These are phyloP conservation scores for Troglohyphantes excavatus DNA, from an alignment of 2,888 invertebrate genomes.

Conservation along the genomic window DNA sequence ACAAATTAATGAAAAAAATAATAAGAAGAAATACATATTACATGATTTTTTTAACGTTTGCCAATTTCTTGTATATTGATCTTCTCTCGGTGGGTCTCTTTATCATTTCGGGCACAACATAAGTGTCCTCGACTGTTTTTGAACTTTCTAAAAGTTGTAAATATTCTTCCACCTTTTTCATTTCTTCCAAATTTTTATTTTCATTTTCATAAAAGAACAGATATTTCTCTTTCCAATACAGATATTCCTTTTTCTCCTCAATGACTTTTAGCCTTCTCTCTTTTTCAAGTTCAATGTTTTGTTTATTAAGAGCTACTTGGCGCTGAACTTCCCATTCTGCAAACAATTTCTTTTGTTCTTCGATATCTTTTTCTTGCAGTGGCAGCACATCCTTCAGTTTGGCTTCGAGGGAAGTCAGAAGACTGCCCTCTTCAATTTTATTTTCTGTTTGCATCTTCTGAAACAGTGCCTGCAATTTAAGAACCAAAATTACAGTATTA, in stretches of 20 bases:
- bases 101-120: slow-evolving; percentile 78
- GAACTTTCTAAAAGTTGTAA: slow-evolving; percentile 46
- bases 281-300: slow-evolving; percentile 65
- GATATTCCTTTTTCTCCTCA: slow-evolving; percentile 76
- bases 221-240: slow-evolving; percentile 77
- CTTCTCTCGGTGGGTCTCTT: slow-evolving; percentile 14
- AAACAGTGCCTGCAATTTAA: background rate
- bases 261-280: slow-evolving; percentile 72
- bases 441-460: slow-evolving; percentile 18
- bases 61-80: slow-evolving; percentile 40
- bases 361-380: slow-evolving; percentile 75
- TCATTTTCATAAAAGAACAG: slow-evolving; percentile 80
- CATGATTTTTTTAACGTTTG: slow-evolving; percentile 44
- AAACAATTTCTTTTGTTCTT: slow-evolving; percentile 58
- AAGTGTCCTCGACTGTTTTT: slow-evolving; percentile 73
- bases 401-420: slow-evolving; percentile 11
- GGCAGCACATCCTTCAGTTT: slow-evolving; percentile 37
- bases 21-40: background rate
- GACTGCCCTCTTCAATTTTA: background rate
- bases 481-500: background rate
- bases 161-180: slow-evolving; percentile 73
- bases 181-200: slow-evolving; percentile 78
- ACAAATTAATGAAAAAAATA: slow-evolving; percentile 8
- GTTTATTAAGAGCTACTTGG: slow-evolving; percentile 62
- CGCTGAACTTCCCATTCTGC: slow-evolving; percentile 71